Percentiles rank a stretch among this genome's conserved stretches.
Evolutionary conservation across 2,888 invertebrate genomes (phyloP).

Genomic region (Synergus umbraculus): DNA sequence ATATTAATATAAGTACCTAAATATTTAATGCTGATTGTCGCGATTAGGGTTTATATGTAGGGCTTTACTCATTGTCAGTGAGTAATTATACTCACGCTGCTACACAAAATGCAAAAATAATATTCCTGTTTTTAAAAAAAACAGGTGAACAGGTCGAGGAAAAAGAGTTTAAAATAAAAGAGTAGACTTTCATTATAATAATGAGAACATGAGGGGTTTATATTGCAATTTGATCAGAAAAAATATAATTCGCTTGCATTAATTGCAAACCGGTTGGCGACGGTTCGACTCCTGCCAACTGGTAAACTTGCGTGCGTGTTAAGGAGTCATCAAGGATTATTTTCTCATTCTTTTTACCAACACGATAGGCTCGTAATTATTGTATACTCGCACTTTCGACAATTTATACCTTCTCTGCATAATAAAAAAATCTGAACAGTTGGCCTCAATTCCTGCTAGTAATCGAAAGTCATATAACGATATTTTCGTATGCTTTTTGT

Average conservation of each 20-base stretch:
- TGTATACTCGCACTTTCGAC: slow-evolving; percentile 31
- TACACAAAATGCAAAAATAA: not conserved
- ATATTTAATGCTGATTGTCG: not conserved
- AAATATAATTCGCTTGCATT: slow-evolving; percentile 12
- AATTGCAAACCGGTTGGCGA: slow-evolving; percentile 47
- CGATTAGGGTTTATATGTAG: not conserved
- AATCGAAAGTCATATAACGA: not conserved
- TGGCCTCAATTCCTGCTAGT: slow-evolving; percentile 12
- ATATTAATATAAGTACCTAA: no score
- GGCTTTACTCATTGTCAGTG: not conserved
- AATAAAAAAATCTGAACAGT: slow-evolving; percentile 20
- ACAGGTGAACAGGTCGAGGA: not conserved
- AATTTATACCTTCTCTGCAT: slow-evolving; percentile 33
- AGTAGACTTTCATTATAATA: not conserved
- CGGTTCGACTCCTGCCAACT: slow-evolving; percentile 53
- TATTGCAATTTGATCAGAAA: not conserved
- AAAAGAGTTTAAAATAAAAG: not conserved
- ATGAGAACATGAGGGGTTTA: not conserved
- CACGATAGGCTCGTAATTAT: slow-evolving; percentile 35
- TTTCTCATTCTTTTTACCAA: slow-evolving; percentile 41
- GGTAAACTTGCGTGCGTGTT: slow-evolving; percentile 53
- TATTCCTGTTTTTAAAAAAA: not conserved
- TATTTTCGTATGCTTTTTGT: not conserved
- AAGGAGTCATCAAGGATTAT: slow-evolving; percentile 49
- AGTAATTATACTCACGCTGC: not conserved